These are phyloP conservation scores for Xestia xanthographa DNA, from an alignment of 2,888 invertebrate genomes.

Conservation along the genomic window DNA sequence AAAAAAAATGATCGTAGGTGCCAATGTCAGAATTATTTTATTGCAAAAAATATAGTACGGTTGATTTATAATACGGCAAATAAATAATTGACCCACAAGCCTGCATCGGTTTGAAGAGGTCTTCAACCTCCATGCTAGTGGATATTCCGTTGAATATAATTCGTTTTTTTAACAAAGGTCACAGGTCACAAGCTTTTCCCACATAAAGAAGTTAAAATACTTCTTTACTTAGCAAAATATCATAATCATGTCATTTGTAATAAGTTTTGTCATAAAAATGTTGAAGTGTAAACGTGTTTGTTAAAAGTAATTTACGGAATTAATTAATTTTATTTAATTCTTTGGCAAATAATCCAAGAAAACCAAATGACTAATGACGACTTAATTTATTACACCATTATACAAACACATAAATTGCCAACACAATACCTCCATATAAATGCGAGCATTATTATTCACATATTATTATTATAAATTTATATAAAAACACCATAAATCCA, in stretches of 20 bases:
- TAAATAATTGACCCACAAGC: too few relatives aligned
- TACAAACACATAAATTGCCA: conserved; percentile 43
- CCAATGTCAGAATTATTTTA: too few relatives aligned
- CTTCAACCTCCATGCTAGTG: too few relatives aligned
- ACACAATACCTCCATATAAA: conserved; percentile 45
- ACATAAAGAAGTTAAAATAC: too few relatives aligned
- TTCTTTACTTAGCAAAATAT: too few relatives aligned
- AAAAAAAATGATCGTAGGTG: too few relatives aligned
- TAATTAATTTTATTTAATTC: neutral
- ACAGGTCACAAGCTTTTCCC: too few relatives aligned
- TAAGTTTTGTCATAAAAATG: neutral
- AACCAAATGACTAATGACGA: neutral
- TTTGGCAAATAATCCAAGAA: conserved; percentile 5
- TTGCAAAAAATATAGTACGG: too few relatives aligned
- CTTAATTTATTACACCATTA: conserved; percentile 45
- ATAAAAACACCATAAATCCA: conserved; percentile 43
- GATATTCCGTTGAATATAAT: too few relatives aligned
- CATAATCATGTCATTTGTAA: neutral
- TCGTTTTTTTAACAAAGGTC: too few relatives aligned
- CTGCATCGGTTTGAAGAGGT: too few relatives aligned
- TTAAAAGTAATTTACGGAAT: neutral
- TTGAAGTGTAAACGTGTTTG: neutral
- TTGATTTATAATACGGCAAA: too few relatives aligned
- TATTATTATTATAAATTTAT: conserved; percentile 24
- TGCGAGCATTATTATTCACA: conserved; percentile 41